A percentile compares a stretch with the other conserved stretches of the same genome.
phyloP scores from a whole-genome alignment of 2,113 vertebrate species.

The Mustela lutreola region DNA sequence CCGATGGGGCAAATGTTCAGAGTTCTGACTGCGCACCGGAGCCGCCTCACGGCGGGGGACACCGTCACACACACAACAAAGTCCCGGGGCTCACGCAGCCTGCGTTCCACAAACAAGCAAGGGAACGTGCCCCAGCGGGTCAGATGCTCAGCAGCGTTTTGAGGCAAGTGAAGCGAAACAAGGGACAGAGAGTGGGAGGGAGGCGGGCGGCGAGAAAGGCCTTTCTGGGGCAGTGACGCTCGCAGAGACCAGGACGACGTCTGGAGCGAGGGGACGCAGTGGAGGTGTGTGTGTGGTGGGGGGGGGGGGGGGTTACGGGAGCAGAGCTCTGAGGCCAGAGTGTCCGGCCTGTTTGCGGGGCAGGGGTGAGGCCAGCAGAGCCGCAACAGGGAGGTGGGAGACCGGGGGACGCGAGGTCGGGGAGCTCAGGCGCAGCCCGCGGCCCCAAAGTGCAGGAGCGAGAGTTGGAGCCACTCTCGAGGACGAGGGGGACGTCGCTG shows the following conservation, averaged over 20 bases:
- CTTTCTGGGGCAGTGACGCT: background rate
- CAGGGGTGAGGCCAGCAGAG: fast-evolving
- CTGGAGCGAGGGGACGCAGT: fast-evolving
- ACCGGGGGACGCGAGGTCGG: background rate
- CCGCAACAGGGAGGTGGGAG: fast-evolving
- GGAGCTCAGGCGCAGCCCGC: background rate
- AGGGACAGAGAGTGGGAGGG: background rate
- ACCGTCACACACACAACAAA: fast-evolving
- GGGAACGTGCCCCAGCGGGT: fast-evolving
- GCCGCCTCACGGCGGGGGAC: fast-evolving
- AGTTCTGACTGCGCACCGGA: fast-evolving
- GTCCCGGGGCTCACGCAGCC: background rate
- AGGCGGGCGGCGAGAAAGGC: fast-evolving
- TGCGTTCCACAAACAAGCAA: fast-evolving
- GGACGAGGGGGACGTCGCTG: fast-evolving
- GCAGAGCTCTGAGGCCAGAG: background rate
- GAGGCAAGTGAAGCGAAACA: background rate
- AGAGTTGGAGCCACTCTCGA: fast-evolving
- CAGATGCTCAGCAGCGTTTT: background rate
- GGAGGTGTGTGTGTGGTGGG: no score
- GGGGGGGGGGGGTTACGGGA: fast-evolving
- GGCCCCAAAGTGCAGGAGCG: fast-evolving
- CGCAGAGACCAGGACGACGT: no score
- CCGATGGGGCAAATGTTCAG: no score
- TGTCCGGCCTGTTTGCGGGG: fast-evolving